Conservation (phyloP, 2,113 vertebrate genomes). For the Dromaius novaehollandiae region DNA sequence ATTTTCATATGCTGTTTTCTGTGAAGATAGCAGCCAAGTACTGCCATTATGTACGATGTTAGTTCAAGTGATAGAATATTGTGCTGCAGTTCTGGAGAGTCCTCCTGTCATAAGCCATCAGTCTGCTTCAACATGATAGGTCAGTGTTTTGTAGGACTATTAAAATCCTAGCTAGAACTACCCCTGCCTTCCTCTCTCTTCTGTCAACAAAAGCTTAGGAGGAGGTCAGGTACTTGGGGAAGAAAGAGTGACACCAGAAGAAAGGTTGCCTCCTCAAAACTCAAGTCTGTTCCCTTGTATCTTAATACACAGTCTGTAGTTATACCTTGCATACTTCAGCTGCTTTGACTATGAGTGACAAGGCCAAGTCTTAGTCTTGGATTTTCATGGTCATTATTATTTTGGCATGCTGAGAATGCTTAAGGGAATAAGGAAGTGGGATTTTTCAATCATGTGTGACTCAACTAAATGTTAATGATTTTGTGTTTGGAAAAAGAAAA, state of each 20-base stretch:
- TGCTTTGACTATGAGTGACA: background rate
- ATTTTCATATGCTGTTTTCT: background rate
- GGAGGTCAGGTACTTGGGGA: background rate
- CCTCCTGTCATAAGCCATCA: background rate
- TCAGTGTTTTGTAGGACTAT: background rate
- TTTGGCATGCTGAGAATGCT: background rate
- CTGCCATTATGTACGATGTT: background rate
- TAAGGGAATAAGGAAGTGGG: background rate
- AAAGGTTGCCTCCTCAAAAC: background rate
- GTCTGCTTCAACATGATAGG: background rate
- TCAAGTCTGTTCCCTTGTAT: background rate
- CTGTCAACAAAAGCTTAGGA: background rate
- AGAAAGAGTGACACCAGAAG: background rate
- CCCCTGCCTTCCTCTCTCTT: background rate
- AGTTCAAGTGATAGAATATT: background rate
- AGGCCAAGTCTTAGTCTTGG: background rate
- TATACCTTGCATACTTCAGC: background rate
- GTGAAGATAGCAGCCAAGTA: background rate
- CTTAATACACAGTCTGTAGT: background rate
- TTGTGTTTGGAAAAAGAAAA: background rate
- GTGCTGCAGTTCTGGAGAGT: background rate
- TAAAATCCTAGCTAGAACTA: background rate
- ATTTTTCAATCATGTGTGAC: background rate
- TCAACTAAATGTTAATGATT: background rate
- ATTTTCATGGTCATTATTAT: background rate